Conservation (phyloP, 2,797 vertebrate genomes). For the Pipistrellus pipistrellus region DNA sequence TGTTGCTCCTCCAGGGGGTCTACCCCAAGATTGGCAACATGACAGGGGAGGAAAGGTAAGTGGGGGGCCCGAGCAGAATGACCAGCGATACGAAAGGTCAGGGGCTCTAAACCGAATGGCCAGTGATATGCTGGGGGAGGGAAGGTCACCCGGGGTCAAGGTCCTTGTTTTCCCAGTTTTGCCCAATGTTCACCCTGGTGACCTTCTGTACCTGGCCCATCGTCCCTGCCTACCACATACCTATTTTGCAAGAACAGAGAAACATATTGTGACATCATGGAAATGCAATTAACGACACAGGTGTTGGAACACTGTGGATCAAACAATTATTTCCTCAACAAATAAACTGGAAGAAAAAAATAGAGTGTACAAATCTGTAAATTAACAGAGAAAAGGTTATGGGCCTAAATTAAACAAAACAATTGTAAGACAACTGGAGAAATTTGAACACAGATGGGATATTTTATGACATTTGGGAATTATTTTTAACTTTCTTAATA, state of each 20-base stretch:
- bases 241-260: not conserved
- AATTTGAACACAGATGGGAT: not conserved
- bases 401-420: not conserved
- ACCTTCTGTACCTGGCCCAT: not conserved
- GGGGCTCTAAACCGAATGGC: not conserved
- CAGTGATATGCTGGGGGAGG: not conserved
- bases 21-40: not conserved
- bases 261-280: not conserved
- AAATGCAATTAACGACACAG: not conserved
- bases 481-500: not conserved
- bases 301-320: not conserved
- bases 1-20: not conserved
- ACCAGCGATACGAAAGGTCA: not conserved
- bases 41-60: not conserved
- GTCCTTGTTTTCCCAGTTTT: not conserved
- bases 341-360: conserved; percentile 9
- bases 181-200: not conserved
- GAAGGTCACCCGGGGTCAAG: not conserved
- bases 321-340: not conserved
- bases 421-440: not conserved
- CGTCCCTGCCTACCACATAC: not conserved
- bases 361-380: not conserved
- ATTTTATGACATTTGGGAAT: not conserved
- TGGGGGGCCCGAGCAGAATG: not conserved
- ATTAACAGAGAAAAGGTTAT: not conserved